A percentile compares a stretch with the other conserved stretches of the same genome.
phyloP scores from a whole-genome alignment of 2,113 vertebrate species.

The western clawed frog (Xenopus tropicalis) region DNA sequence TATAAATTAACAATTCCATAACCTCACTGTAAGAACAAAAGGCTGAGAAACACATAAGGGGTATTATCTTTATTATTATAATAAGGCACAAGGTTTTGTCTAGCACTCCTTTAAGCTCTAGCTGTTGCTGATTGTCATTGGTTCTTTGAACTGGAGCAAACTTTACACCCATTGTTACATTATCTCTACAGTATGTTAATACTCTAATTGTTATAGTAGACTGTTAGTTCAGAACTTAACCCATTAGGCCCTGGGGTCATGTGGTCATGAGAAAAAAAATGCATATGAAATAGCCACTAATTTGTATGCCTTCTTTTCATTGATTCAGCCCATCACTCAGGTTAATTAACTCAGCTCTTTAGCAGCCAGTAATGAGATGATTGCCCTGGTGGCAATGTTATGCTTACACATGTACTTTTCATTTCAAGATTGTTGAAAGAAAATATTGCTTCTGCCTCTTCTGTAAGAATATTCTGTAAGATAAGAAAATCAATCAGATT shows the following conservation, averaged over 20 bases:
- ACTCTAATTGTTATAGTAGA: not conserved
- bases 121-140: no score
- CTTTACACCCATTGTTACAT: no score
- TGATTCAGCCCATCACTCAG: conserved; percentile 6
- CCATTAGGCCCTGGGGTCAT: no score
- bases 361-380: not conserved
- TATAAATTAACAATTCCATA: no score
- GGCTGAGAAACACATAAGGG: no score
- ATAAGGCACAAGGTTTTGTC: no score
- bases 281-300: not conserved
- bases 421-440: not conserved
- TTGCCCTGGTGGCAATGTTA: not conserved
- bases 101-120: no score
- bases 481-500: not conserved
- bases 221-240: not conserved
- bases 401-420: not conserved
- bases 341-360: conserved; percentile 11
- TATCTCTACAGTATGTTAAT: no score
- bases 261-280: not conserved
- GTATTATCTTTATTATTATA: no score
- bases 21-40: no score
- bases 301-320: not conserved
- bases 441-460: not conserved
- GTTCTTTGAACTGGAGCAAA: no score
- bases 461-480: not conserved